Percentiles rank a stretch among this genome's conserved stretches.
These are phyloP conservation scores for Patella vulgata DNA, from an alignment of 1,140 invertebrate species.

Conservation along the genomic window DNA sequence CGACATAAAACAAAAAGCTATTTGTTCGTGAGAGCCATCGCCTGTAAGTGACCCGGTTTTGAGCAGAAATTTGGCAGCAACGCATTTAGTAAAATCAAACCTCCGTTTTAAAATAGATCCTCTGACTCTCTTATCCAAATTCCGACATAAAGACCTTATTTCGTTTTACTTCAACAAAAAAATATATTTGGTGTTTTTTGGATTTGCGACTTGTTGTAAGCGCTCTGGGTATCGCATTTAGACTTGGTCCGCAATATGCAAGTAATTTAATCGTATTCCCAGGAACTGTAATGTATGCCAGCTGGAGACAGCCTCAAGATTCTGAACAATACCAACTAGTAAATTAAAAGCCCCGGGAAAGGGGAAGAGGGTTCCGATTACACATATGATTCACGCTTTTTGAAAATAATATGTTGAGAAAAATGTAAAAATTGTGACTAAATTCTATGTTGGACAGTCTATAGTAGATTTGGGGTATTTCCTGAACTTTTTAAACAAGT, in stretches of 20 bases:
- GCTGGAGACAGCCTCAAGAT: conserved; percentile 3
- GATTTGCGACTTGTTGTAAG: background rate
- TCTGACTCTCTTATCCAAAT: background rate
- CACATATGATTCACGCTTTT: background rate
- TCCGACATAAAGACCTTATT: no score
- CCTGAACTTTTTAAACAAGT: background rate
- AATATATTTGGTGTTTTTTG: background rate
- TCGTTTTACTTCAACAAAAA: background rate
- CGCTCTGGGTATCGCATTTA: conserved; percentile 9
- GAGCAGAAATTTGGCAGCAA: background rate
- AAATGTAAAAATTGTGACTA: background rate
- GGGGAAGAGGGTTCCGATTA: background rate
- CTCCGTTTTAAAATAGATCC: background rate
- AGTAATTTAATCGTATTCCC: conserved; percentile 21
- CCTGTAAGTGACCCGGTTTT: no score
- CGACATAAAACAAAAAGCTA: no score
- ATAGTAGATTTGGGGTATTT: background rate
- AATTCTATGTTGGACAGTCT: background rate
- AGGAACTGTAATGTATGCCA: conserved; percentile 12
- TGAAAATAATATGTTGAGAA: conserved; percentile 7
- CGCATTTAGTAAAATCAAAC: background rate
- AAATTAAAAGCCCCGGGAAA: conserved; percentile 14
- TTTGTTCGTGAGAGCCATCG: no score
- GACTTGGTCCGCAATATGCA: conserved; percentile 2
- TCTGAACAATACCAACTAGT: background rate